Percentiles rank a stretch among this genome's conserved stretches.
Evolutionary conservation across 1,140 invertebrate species (phyloP).

Genomic region (Medauroidea extradentata): DNA sequence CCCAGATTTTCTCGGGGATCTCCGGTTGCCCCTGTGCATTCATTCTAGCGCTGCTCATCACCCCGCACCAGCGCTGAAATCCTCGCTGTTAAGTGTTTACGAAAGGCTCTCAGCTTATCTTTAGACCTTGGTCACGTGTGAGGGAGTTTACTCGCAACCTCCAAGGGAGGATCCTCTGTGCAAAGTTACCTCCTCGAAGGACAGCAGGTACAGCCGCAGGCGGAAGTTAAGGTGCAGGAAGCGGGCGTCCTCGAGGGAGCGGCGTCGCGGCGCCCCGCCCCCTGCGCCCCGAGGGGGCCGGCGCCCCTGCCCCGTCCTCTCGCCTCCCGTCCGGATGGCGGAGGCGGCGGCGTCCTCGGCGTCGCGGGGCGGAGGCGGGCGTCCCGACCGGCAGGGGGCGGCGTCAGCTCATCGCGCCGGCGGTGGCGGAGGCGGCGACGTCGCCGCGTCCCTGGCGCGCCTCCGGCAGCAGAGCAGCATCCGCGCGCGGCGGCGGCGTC

Average conservation of each 20-base stretch:
- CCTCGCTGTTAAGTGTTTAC: too few species aligned
- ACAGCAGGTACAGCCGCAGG: slow-evolving; percentile 52
- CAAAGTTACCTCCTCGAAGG: slow-evolving; percentile 60
- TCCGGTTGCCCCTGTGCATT: too few species aligned
- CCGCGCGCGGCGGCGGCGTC: background rate
- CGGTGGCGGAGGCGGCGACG: background rate
- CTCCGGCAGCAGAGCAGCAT: background rate
- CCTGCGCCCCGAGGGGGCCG: too few species aligned
- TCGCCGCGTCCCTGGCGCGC: background rate
- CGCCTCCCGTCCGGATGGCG: background rate
- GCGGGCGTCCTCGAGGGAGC: slow-evolving; percentile 55
- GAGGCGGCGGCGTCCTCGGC: background rate
- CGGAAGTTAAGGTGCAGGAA: slow-evolving; percentile 58
- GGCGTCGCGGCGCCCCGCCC: background rate
- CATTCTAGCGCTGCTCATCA: too few species aligned
- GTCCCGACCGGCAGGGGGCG: too few species aligned
- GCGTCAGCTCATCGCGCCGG: background rate
- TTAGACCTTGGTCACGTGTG: too few species aligned
- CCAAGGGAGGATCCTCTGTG: too few species aligned
- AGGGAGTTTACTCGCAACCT: too few species aligned
- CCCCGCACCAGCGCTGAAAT: too few species aligned
- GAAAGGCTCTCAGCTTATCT: too few species aligned
- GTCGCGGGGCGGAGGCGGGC: background rate
- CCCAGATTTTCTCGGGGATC: too few species aligned
- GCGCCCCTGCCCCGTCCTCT: background rate